phyloP scores from a whole-genome alignment of 2,888 invertebrate genomes.

The Deilephila elpenor region DNA sequence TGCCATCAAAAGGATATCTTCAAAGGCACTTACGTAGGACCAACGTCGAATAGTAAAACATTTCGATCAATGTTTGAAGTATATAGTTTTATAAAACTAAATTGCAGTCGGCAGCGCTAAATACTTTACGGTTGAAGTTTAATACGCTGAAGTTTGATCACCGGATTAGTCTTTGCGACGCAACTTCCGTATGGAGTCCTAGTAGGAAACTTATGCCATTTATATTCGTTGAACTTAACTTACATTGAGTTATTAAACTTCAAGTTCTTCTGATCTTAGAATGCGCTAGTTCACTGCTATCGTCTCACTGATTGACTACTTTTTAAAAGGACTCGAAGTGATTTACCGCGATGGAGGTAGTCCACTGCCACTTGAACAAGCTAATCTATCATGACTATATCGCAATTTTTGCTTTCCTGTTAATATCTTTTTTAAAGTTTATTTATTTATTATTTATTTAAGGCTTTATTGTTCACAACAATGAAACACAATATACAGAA shows the following conservation, averaged over 20 bases:
- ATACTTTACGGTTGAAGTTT: constrained; percentile 16
- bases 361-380: too few relatives aligned
- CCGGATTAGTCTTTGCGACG: not conserved
- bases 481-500: too few relatives aligned
- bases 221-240: constrained; percentile 8
- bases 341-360: too few relatives aligned
- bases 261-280: not conserved
- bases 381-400: too few relatives aligned
- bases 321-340: too few relatives aligned
- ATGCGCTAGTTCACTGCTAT: not conserved
- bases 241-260: constrained; percentile 11
- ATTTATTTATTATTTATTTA: too few relatives aligned
- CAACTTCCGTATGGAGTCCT: constrained; percentile 1
- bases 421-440: too few relatives aligned
- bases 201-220: not conserved
- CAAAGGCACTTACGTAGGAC: not conserved
- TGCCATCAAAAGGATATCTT: too few relatives aligned
- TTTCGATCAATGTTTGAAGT: not conserved
- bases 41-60: not conserved
- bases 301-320: too few relatives aligned
- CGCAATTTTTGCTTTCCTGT: too few relatives aligned
- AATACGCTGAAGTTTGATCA: not conserved
- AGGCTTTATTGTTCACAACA: too few relatives aligned
- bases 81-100: not conserved
- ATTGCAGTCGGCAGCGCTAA: not conserved